These are phyloP conservation scores for Eurystomus glaucurus DNA, from an alignment of 2,797 vertebrate species.

Conservation along the genomic window DNA sequence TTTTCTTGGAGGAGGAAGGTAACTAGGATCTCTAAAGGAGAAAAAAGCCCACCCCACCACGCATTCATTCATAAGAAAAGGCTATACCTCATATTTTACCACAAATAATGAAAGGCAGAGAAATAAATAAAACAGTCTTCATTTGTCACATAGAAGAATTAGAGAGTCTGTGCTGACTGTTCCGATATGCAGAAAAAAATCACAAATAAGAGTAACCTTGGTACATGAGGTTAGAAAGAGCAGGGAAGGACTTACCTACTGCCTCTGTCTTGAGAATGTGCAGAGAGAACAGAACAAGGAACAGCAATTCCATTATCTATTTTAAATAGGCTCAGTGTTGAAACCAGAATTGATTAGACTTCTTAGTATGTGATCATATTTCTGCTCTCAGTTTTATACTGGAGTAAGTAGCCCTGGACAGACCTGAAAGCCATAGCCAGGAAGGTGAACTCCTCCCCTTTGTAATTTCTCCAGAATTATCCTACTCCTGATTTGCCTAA, in stretches of 20 bases:
- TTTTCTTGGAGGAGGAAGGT: constrained; percentile 41
- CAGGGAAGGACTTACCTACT: constrained; percentile 66
- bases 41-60: not conserved
- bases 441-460: constrained; percentile 77
- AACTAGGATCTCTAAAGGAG: constrained; percentile 13
- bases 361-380: constrained; percentile 46
- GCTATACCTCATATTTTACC: not conserved
- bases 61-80: not conserved
- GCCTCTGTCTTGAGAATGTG: constrained; percentile 52
- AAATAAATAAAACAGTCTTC: not conserved
- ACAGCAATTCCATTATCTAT: constrained; percentile 59
- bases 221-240: not conserved
- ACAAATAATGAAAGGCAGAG: not conserved
- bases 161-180: not conserved
- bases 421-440: constrained; percentile 68
- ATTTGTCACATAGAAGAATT: not conserved
- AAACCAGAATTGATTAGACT: constrained; percentile 54
- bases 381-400: constrained; percentile 77
- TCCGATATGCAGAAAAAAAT: not conserved
- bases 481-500: constrained; percentile 56
- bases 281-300: constrained; percentile 52
- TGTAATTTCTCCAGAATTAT: constrained; percentile 65
- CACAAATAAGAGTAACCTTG: not conserved
- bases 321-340: constrained; percentile 46
- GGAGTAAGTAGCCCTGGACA: constrained; percentile 60